Evolutionary conservation across 2,888 invertebrate genomes (phyloP).

Genomic region (Parelbella ahira): DNA sequence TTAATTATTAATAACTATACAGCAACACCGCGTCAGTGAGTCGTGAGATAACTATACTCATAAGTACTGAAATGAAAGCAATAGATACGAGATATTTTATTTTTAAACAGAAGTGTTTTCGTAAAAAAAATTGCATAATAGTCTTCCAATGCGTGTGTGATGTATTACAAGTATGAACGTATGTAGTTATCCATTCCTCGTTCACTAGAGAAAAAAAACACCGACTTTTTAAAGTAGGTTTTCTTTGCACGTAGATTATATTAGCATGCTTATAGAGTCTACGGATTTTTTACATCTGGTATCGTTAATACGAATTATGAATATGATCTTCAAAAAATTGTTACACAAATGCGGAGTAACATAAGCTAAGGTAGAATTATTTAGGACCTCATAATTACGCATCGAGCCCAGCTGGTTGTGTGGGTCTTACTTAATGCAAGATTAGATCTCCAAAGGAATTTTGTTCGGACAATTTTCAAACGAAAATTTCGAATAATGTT

Average conservation of each 20-base stretch:
- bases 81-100: constrained; percentile 36
- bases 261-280: constrained; percentile 8
- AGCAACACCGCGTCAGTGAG: constrained; percentile 61
- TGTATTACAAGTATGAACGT: no score
- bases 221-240: constrained; percentile 27
- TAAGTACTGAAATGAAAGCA: constrained; percentile 37
- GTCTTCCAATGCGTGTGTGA: constrained; percentile 75
- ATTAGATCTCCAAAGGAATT: constrained; percentile 26
- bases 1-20: constrained; percentile 47
- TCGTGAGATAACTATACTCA: constrained; percentile 26
- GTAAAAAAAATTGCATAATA: constrained; percentile 54
- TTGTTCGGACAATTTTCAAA: constrained; percentile 21
- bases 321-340: constrained; percentile 3
- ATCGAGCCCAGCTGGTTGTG: constrained; percentile 68
- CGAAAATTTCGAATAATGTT: constrained; percentile 25
- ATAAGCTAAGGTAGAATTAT: constrained; percentile 40
- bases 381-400: constrained; percentile 56
- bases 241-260: constrained; percentile 26
- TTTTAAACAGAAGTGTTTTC: constrained; percentile 36
- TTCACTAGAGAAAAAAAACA: constrained; percentile 29
- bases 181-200: constrained; percentile 33
- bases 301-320: constrained; percentile 10
- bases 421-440: constrained; percentile 44
- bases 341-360: constrained; percentile 57
- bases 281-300: no score